These are phyloP conservation scores for Drosophila sechellia DNA, from an alignment of 1,140 invertebrate species.

Conservation along the genomic window DNA sequence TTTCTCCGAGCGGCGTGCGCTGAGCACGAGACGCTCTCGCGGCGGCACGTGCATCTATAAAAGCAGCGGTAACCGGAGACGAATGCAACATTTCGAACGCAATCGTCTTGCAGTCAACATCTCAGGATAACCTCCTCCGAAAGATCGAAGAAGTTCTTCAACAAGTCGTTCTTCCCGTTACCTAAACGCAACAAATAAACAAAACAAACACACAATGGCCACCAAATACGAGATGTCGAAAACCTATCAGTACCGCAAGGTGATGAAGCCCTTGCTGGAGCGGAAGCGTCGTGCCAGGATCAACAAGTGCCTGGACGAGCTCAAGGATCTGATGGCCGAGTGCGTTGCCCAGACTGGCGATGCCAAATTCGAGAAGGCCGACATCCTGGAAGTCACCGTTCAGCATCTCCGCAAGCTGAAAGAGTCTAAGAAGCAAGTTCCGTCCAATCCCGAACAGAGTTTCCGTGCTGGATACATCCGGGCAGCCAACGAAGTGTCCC, in stretches of 20 bases:
- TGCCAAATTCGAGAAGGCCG: conserved; percentile 97
- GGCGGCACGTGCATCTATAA: conserved; percentile 83
- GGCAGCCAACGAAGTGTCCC: conserved; percentile 95
- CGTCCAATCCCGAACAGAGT: conserved; percentile 87
- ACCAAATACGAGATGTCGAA: conserved; percentile 87
- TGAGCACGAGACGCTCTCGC: conserved; percentile 72
- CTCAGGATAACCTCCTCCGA: conserved; percentile 14
- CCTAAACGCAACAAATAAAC: neutral
- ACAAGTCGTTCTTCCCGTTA: conserved; percentile 9
- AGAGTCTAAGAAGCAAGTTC: conserved; percentile 76
- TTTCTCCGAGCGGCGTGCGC: conserved; percentile 52
- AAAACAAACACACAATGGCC: conserved; percentile 59
- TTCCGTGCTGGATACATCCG: conserved; percentile 96
- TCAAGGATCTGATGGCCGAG: conserved; percentile 96
- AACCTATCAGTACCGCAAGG: conserved; percentile 96
- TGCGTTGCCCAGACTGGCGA: conserved; percentile 93
- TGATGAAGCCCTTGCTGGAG: conserved; percentile 98
- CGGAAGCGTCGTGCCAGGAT: conserved; percentile 96
- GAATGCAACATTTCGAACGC: conserved; percentile 75
- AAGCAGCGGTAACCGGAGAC: conserved; percentile 66
- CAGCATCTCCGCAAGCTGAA: conserved; percentile 94
- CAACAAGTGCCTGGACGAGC: conserved; percentile 96
- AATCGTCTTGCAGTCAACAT: conserved; percentile 66
- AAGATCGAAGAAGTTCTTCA: conserved; percentile 12
- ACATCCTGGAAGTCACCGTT: conserved; percentile 97